Base-by-base conservation (phyloP, 64 coral and sea anemone genomes). In the Stichodactyla helianthus region DNA sequence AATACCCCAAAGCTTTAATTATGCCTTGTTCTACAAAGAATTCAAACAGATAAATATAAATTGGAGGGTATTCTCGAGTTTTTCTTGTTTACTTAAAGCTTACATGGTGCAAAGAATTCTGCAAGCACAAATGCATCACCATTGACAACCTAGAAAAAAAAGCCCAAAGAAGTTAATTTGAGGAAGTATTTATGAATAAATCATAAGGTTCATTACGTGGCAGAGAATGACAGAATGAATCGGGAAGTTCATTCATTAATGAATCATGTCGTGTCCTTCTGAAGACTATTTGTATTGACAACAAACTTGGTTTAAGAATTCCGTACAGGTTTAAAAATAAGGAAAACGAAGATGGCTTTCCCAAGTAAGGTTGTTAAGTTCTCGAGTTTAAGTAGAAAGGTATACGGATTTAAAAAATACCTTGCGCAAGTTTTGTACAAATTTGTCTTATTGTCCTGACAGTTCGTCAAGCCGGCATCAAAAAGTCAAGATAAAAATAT, bases 41-140 rank as follows among this genome's bases (percentile, higher is more conserved):
- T 44, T 44, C 35, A 44, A 44, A 44, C 35, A 44, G 35, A 1
- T 44, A 2, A 44, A 44, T 44, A 44, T 44, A 44, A 44, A 44
- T 1, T 44, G 35, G 35, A 44, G 35, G 35, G 35, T 44, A 44
- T 44, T 44, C 35, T 44, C 2, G 2, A 44, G 35, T 44, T 44
- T 44, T 44, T 44, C 35, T 44, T 44, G 35, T 44, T 22, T n/a
- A 65, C 22, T 65, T 65, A 18, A 20, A 22, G 92, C 94, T 93
- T 89, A 96, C 94, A 96, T 18, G 94, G 94, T 10, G 94, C 94
- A 81, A 68, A 96, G 55, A 96, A 96, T 88, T 96, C 94, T 18
- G 89, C 94, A 81, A 96, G 85, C 61, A 87, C 94, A 93, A 96
- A 96, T 79, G 92, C 87, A 57, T 96, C 94, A 9, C 94, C 94